Evolutionary conservation across 2,797 vertebrate species (phyloP).

Genomic region (Artibeus jamaicensis): DNA sequence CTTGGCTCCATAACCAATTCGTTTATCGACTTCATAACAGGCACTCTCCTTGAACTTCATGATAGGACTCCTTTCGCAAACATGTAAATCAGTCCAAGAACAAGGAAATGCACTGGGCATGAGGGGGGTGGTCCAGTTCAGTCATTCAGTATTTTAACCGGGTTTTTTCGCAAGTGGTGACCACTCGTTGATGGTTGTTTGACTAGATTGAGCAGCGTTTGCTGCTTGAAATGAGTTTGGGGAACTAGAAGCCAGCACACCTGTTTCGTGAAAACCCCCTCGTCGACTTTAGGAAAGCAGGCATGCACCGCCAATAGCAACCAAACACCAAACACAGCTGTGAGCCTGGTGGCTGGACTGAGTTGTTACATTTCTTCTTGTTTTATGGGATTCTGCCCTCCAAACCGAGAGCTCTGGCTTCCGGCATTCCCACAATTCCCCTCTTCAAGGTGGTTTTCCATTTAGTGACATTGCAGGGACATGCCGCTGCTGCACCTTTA

Average conservation of each 20-base stretch:
- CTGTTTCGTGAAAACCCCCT: neutral
- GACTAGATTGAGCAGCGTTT: neutral
- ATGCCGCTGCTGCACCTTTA: neutral
- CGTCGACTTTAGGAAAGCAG: neutral
- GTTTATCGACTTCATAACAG: neutral
- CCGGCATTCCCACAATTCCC: neutral
- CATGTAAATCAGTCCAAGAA: neutral
- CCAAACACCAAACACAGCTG: neutral
- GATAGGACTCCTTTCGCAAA: neutral
- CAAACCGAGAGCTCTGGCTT: neutral
- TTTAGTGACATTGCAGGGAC: neutral
- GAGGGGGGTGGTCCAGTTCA: fast-evolving
- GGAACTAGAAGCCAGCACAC: neutral
- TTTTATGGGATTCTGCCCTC: neutral
- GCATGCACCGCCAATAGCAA: neutral
- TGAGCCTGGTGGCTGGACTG: neutral
- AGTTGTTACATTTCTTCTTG: neutral
- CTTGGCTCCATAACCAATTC: neutral
- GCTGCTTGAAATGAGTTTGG: constrained; percentile 22
- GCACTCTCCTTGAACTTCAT: neutral
- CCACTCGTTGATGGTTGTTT: neutral
- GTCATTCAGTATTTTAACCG: neutral
- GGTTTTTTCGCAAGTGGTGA: neutral
- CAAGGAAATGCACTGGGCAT: neutral
- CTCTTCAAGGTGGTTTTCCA: fast-evolving